Conservation (phyloP, 2,888 invertebrate species). For the Ceraclea dissimilis region DNA sequence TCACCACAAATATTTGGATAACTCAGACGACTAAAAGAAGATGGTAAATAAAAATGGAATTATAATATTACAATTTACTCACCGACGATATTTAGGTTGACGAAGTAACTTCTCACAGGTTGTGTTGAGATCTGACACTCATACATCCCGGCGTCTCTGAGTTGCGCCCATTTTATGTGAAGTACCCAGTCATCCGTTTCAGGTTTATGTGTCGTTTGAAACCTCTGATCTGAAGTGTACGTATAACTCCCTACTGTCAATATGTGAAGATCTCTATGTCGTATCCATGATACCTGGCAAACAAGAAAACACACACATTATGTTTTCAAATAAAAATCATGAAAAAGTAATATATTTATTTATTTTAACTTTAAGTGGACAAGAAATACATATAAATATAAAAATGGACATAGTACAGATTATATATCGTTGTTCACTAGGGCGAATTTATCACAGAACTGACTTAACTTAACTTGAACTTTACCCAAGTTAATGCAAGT, state of each 20-base stretch:
- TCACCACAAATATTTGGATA: too few relatives aligned
- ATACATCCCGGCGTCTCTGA: slow-evolving; percentile 61
- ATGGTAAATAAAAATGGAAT: too few relatives aligned
- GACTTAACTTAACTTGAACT: too few relatives aligned
- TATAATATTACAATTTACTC: slow-evolving; percentile 33
- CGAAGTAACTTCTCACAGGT: slow-evolving; percentile 68
- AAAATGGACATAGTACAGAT: too few relatives aligned
- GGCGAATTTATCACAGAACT: too few relatives aligned
- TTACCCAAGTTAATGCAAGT: too few relatives aligned
- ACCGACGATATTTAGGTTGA: slow-evolving; percentile 71
- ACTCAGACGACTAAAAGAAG: too few relatives aligned
- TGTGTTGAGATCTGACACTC: slow-evolving; percentile 80
- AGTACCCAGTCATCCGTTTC: slow-evolving; percentile 63
- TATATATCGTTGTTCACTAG: too few relatives aligned
- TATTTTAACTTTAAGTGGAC: too few relatives aligned
- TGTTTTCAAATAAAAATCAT: too few relatives aligned
- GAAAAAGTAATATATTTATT: too few relatives aligned
- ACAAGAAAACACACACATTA: neutral
- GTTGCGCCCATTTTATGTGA: slow-evolving; percentile 63
- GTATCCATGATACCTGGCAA: slow-evolving; percentile 69
- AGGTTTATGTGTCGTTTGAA: slow-evolving; percentile 58
- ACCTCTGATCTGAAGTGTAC: slow-evolving; percentile 71
- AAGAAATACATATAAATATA: too few relatives aligned
- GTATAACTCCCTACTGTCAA: slow-evolving; percentile 66
- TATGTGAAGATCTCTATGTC: slow-evolving; percentile 70